A percentile compares a stretch with the other conserved stretches of the same genome.
Conservation (phyloP, 2,888 invertebrate species). For the Entomobrya multifasciata region DNA sequence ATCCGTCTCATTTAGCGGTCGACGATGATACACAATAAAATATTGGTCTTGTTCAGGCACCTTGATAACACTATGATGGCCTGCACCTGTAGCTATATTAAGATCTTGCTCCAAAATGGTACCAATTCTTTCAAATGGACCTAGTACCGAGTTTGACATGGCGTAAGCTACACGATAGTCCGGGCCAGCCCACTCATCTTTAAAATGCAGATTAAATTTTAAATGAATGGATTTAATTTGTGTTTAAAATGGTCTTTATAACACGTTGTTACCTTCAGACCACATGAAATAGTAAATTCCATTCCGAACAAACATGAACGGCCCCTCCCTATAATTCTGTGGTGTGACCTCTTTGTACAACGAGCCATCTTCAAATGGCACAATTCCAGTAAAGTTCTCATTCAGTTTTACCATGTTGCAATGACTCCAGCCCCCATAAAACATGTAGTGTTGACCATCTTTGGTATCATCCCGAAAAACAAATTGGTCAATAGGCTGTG, state of each 20-base stretch:
- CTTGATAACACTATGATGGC: slow-evolving; percentile 75
- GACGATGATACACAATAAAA: slow-evolving; percentile 76
- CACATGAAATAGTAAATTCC: slow-evolving; percentile 77
- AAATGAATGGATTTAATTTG: too few relatives aligned
- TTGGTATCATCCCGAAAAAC: slow-evolving; percentile 73
- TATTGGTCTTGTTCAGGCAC: slow-evolving; percentile 68
- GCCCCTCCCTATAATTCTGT: slow-evolving; percentile 71
- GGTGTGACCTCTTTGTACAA: slow-evolving; percentile 75
- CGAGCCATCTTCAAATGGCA: slow-evolving; percentile 67
- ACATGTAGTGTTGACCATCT: slow-evolving; percentile 74
- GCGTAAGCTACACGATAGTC: slow-evolving; percentile 76
- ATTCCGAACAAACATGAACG: slow-evolving; percentile 74
- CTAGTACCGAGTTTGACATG: slow-evolving; percentile 66
- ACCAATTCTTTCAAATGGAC: slow-evolving; percentile 65
- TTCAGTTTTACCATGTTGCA: slow-evolving; percentile 75
- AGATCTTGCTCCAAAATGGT: slow-evolving; percentile 74
- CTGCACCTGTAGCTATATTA: slow-evolving; percentile 73
- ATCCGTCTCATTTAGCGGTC: slow-evolving; percentile 70
- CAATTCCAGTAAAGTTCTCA: slow-evolving; percentile 53
- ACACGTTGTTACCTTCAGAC: slow-evolving; percentile 56
- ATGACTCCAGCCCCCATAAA: slow-evolving; percentile 75
- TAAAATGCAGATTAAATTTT: not conserved
- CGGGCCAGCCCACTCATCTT: slow-evolving; percentile 74
- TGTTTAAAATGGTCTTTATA: too few relatives aligned
- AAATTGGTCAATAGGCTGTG: slow-evolving; percentile 76